Percentiles rank a stretch among this genome's conserved stretches.
phyloP scores from a whole-genome alignment of 1,140 invertebrate species.

The Micrasema longulum region DNA sequence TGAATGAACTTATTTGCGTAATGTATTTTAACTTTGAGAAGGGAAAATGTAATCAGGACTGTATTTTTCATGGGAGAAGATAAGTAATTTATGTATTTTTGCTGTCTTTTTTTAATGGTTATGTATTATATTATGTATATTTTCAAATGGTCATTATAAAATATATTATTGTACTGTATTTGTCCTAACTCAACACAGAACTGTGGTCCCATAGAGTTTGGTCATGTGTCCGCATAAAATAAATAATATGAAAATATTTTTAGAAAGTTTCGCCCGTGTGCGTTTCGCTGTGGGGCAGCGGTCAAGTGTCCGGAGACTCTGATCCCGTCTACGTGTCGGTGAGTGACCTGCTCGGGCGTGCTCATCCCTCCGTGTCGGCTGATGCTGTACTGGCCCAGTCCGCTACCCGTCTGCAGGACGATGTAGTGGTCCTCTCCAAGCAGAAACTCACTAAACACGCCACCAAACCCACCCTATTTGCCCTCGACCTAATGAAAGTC shows the following conservation, averaged over 20 bases:
- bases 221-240: not conserved
- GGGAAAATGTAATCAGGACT: no score
- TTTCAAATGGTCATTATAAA: no score
- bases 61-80: no score
- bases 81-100: no score
- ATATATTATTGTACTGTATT: no score
- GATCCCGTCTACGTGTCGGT: constrained; percentile 82
- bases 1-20: no score
- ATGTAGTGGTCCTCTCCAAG: constrained; percentile 80
- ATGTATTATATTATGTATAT: no score
- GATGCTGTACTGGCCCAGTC: constrained; percentile 81
- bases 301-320: constrained; percentile 77
- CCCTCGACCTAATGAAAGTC: constrained; percentile 82
- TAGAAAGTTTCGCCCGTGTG: constrained; percentile 73
- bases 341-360: constrained; percentile 86
- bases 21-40: no score
- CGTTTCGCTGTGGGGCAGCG: constrained; percentile 80
- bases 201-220: no score
- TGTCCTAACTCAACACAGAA: no score
- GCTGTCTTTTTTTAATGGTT: no score
- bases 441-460: constrained; percentile 65
- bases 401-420: constrained; percentile 78
- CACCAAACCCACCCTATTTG: constrained; percentile 77
- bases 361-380: constrained; percentile 70
- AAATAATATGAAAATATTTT: constrained; percentile 22